Percentiles rank a stretch among this genome's conserved stretches.
Conservation (phyloP, 2,797 vertebrate genomes). For the Chrosomus eos region DNA sequence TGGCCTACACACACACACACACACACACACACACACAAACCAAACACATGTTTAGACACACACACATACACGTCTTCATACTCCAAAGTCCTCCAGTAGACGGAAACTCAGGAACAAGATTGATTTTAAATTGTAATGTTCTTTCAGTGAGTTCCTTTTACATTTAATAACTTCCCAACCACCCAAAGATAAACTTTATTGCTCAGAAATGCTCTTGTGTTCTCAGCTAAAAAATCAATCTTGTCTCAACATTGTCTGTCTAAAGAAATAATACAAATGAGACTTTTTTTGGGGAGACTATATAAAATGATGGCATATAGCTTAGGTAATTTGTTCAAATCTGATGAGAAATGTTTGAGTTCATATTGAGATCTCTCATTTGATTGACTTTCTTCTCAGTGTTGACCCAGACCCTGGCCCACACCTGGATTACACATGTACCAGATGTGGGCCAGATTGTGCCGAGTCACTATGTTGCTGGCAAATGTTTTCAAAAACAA, state of each 20-base stretch:
- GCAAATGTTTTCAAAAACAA: background rate
- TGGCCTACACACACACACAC: constrained; percentile 41
- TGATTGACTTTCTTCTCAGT: background rate
- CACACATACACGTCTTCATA: constrained; percentile 33
- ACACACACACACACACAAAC: constrained; percentile 44
- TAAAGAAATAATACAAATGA: background rate
- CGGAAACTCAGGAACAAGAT: background rate
- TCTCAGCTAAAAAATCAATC: background rate
- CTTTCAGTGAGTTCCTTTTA: constrained; percentile 3
- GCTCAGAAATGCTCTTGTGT: background rate
- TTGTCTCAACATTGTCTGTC: background rate
- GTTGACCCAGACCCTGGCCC: no score
- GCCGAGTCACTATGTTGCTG: no score
- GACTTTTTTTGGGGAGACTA: background rate
- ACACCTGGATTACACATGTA: no score
- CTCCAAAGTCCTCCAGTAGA: constrained; percentile 13
- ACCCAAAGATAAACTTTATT: background rate
- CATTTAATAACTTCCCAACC: constrained; percentile 1
- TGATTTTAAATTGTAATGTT: background rate
- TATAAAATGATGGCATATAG: background rate
- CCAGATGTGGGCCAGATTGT: no score
- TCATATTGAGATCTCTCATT: background rate
- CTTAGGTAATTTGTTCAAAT: background rate
- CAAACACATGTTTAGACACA: constrained; percentile 35
- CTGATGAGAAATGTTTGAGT: background rate